Base-by-base conservation (phyloP, 2,113 vertebrate species). In the Podarcis muralis region DNA sequence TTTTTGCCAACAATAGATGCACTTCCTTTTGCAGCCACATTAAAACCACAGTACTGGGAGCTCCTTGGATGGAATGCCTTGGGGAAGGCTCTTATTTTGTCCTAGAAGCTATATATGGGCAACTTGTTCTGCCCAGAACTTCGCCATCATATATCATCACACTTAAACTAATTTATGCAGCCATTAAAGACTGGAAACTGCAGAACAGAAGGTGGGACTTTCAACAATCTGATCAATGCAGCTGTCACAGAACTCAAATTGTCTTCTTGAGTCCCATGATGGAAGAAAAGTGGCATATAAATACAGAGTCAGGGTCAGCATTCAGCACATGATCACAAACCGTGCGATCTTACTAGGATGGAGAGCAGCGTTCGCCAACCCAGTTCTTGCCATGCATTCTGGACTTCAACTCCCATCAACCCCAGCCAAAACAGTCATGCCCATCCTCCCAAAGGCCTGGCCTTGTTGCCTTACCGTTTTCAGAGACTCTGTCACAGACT, bases 401-500 rank as follows among this genome's bases (percentile, higher is more conserved):
- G 59, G 59, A 62, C 59, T 20, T 3, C 59, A 20, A 62, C 59
- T 20, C 59, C 59, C 59, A 62, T 62, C 18, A 5, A 5, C 59
- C 48, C 59, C 59, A 20, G 59, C 59, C 8, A 7, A 2, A 7
- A 9, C 3, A 27, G 18, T 23, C n/a, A 15, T 6, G 23, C 37
- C 25, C 66, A 84, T 37, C 0, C 6, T 22, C 23, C 85, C 22
- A 7, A 9, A 32, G 53, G 6, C 32, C 57, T 20, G 85, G 65
- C 4, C 27, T 81, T 4, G 1, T 0, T 1, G 23, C 71, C 98
- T 93, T 92, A 99, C 98, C 99, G 0, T 96, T 93, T 89, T 99
- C 98, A 96, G 96, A 97, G 6, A 98, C 98, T 94, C 97, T 97
- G 88, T 99, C 98, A 94, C 99, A 99, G 89, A 98, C 99, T 91